Evolutionary conservation across 2,797 vertebrate species (phyloP).

Genomic region (Trichosurus vulpecula): DNA sequence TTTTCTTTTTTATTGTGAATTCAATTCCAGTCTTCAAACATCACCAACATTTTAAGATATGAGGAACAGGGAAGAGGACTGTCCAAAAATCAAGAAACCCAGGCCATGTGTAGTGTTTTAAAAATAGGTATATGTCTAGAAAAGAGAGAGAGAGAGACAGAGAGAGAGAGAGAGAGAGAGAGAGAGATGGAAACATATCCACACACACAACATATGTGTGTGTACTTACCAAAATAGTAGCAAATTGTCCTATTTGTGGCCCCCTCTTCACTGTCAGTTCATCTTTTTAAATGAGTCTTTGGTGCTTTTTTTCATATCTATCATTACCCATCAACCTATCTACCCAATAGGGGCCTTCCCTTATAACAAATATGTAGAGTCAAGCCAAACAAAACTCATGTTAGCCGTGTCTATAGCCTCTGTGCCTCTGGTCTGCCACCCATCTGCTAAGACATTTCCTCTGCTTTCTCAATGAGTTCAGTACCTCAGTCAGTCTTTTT

Average conservation of each 20-base stretch:
- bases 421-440: not conserved
- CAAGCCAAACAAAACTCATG: not conserved
- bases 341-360: not conserved
- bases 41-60: not conserved
- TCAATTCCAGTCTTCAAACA: not conserved
- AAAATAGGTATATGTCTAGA: not conserved
- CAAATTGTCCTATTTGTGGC: not conserved
- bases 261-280: not conserved
- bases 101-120: not conserved
- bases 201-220: not conserved
- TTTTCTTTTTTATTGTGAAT: not conserved
- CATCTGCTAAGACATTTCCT: not conserved
- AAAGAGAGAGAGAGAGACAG: not conserved
- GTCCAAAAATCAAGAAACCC: not conserved
- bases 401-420: not conserved
- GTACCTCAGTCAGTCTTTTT: not conserved
- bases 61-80: not conserved
- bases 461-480: not conserved
- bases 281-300: not conserved
- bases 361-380: not conserved
- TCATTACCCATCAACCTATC: not conserved
- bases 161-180: too few relatives aligned
- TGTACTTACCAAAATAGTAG: not conserved
- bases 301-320: not conserved
- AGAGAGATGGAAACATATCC: not conserved